A percentile compares a stretch with the other conserved stretches of the same genome.
Evolutionary conservation across 2,113 vertebrate species (phyloP).

Genomic region (human (Homo sapiens)): GRCh38 chr11:96009501-96010000

Average conservation of each 20-base stretch:
- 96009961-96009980: background rate
- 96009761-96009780: background rate
- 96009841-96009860: constrained; percentile 23
- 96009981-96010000: background rate
- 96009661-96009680: background rate
- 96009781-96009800: constrained; percentile 55
- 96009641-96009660: background rate
- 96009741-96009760: constrained; percentile 67
- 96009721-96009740: background rate
- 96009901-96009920: constrained; percentile 34
- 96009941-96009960: constrained; percentile 16
- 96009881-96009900: constrained; percentile 11
- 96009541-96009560: background rate
- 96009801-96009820: background rate
- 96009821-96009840: constrained; percentile 47
- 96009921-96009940: background rate
- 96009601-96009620: background rate
- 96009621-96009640: background rate
- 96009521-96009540: background rate
- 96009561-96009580: background rate
- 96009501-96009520: background rate
- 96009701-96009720: background rate
- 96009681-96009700: background rate
- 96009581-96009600: background rate
- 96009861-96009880: constrained; percentile 39